Base-by-base conservation (phyloP, 2,797 vertebrate species). In the Sphaeramia orbicularis region DNA sequence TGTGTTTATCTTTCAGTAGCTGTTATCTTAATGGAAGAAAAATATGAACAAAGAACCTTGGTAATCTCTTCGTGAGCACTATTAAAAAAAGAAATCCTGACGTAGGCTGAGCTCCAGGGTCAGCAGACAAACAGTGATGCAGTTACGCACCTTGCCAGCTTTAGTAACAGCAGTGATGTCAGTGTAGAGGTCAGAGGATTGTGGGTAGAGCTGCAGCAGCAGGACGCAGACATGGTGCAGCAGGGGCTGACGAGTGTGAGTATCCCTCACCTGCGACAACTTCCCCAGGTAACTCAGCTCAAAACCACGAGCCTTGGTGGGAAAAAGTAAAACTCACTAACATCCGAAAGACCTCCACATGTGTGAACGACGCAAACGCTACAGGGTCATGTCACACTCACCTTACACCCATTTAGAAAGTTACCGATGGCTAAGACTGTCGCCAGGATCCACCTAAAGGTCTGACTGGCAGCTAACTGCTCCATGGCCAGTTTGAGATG, bases 221-320 rank as follows among this genome's bases (percentile, higher is more conserved):
- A 94, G 76, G 56, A 89, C 76, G 7, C 94, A 94, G 53, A 94
- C 90, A 1, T 95, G 94, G 52, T 93, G 91, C 38, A 95, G 83
- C 7, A 95, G 86, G 0, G 94, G 93, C 74, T 91, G 93, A 2
- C 92, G 92, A 27, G 87, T 89, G 32, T 89, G 90, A 0, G 94
- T 95, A 37, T 95, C 94, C 51, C 88, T 87, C 74, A 95, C 94
- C 62, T 94, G 91, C 10, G 94, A 93, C 37, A 95, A 78, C 70
- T 93, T 94, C 42, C 90, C 89, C 81, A 95, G 88, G 87, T 95
- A 95, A 49, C 91, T 93, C 80, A 95, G 83, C 85, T 95, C 94
- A 63, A 95, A 95, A 0, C 94, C 94, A 10, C 86, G 88, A 0
- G 94, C 94, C 94, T 95, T 55, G 7, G 13, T n/a, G 1, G 14